A percentile compares a stretch with the other conserved stretches of the same genome.
Conservation (phyloP, 2,888 invertebrate genomes). For the Nysson spinosus region DNA sequence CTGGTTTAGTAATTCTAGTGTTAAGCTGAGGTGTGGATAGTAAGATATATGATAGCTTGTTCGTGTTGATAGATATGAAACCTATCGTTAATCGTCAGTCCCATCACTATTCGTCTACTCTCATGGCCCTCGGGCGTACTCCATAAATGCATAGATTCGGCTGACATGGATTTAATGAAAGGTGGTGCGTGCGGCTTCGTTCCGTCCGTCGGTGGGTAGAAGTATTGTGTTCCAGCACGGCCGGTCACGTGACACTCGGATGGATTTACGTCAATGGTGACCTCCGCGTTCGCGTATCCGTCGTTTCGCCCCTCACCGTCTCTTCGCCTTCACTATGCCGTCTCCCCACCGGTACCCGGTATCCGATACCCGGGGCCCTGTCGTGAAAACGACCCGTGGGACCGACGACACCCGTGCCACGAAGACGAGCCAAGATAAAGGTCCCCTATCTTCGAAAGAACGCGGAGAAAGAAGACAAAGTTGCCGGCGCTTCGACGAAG, state of each 20-base stretch:
- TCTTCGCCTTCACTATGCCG: slow-evolving; percentile 20
- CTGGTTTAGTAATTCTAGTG: no score
- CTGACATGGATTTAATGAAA: slow-evolving; percentile 59
- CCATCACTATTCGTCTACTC: no score
- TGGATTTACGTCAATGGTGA: slow-evolving; percentile 86
- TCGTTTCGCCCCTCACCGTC: slow-evolving; percentile 73
- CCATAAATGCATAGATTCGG: no score
- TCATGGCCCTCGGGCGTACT: no score
- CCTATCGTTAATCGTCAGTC: no score
- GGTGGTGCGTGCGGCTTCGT: slow-evolving; percentile 40
- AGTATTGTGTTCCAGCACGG: slow-evolving; percentile 61
- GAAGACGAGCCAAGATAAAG: slow-evolving; percentile 36
- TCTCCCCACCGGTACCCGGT: slow-evolving; percentile 9
- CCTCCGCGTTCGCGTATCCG: slow-evolving; percentile 80
- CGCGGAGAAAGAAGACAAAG: background rate
- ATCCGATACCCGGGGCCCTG: slow-evolving; percentile 30
- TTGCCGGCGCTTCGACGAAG: background rate
- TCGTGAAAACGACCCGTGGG: slow-evolving; percentile 41
- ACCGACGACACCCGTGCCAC: slow-evolving; percentile 20
- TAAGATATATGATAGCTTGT: no score
- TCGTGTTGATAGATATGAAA: no score
- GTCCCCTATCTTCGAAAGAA: background rate
- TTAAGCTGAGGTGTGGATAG: no score
- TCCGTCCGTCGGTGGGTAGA: slow-evolving; percentile 21
- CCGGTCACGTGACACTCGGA: slow-evolving; percentile 80